Percentiles rank a stretch among this genome's conserved stretches.
These are phyloP conservation scores for Circaetus cinerascens DNA, from an alignment of 2,113 vertebrate species.

Conservation along the genomic window DNA sequence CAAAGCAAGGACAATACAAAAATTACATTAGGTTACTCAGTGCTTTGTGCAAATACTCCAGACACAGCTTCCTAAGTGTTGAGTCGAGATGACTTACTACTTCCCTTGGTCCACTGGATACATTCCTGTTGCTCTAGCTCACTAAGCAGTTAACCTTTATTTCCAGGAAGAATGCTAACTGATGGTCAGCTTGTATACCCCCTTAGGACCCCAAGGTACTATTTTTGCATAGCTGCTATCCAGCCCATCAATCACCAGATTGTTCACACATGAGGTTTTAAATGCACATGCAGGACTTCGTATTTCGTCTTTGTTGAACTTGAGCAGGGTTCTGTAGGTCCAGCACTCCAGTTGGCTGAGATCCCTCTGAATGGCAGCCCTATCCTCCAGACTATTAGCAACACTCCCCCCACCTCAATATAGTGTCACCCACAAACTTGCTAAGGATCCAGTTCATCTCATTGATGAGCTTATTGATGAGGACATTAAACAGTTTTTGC, in stretches of 20 bases:
- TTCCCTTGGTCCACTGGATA: neutral
- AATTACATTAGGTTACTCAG: neutral
- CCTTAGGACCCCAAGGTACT: neutral
- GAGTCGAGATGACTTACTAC: neutral
- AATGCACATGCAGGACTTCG: neutral
- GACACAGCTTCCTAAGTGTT: neutral
- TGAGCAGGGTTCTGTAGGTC: neutral
- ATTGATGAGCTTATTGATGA: neutral
- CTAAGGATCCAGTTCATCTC: neutral
- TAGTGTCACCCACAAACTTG: neutral
- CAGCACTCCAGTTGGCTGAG: neutral
- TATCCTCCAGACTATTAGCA: neutral
- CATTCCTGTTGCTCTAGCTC: neutral
- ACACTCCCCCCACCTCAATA: accelerated
- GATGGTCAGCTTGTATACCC: neutral
- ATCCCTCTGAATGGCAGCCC: neutral
- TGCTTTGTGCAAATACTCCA: neutral
- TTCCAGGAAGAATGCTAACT: neutral
- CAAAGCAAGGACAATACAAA: neutral
- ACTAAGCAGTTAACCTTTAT: neutral
- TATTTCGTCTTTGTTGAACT: neutral
- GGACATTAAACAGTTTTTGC: neutral
- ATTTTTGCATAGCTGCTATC: neutral
- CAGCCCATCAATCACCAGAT: neutral
- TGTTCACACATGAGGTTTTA: neutral